Base-by-base conservation (phyloP, 1,140 invertebrate species). In the Drosophila repleta region DNA sequence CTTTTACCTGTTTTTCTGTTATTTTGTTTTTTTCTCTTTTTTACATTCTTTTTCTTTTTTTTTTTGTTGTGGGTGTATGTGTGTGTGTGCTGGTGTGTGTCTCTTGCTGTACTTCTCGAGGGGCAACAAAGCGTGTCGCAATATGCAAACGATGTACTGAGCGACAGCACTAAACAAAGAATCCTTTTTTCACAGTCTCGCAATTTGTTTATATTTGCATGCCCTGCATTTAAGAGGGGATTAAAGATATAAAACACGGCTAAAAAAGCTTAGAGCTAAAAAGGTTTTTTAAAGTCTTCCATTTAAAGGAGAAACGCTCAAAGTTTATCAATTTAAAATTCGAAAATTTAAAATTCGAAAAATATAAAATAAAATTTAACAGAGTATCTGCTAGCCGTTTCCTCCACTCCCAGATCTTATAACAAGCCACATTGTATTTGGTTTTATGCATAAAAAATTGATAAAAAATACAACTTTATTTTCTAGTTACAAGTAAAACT, bases 81-180 rank as follows among this genome's bases (percentile, higher is more conserved):
- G 32, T 20, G 15, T 2, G 32, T n/a, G 45, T 49, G n/a, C 20
- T n/a, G 48, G 21, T 56, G 24, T 39, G 13, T 70, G 15, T 43
- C 29, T 32, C 35, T 17, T 20, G 37, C 20, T 43, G 8, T 39
- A 2, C 20, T 39, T 24, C 20, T 51, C 39, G n/a, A 32, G 37
- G 55, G 62, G 53, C 66, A 66, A 71, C 68, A 71, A 71, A 71
- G 37, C 68, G 53, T 71, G 67, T 57, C 55, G 32, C 45, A 35
- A 65, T 55, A 65, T 65, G 68, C 68, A 71, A 71, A 71, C 62
- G 62, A 65, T 57, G 52, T 41, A 41, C n/a, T 17, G 7, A 53
- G 17, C 49, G 49, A 64, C 61, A 56, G 41, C 51, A n/a, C 17
- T 13, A 2, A 58, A 32, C 39, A 35, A 55, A 43, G 51, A 32